These are phyloP conservation scores for Chymomyza amoena DNA, from an alignment of 2,888 invertebrate genomes.

Conservation along the genomic window DNA sequence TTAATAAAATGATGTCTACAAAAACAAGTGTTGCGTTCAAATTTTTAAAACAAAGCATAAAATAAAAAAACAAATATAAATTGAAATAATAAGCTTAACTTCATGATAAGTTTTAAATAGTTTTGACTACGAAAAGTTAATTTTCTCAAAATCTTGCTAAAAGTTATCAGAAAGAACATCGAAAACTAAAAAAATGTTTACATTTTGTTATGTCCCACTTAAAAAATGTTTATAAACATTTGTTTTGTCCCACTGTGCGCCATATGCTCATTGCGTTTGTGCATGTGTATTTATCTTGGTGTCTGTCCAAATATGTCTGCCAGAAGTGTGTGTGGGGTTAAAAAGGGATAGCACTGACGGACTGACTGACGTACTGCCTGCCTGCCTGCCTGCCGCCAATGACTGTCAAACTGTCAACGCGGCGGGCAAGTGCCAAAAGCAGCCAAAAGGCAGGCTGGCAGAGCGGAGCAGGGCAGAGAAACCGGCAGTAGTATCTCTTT, in stretches of 20 bases:
- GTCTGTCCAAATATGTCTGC: background rate
- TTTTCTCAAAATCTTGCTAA: no score
- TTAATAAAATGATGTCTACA: no score
- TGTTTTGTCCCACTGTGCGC: background rate
- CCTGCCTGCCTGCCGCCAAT: constrained; percentile 25
- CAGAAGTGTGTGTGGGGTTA: background rate
- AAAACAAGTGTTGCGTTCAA: no score
- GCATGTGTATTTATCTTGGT: background rate
- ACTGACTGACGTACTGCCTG: background rate
- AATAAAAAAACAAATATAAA: no score
- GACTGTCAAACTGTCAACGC: constrained; percentile 29
- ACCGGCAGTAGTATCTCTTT: constrained; percentile 15
- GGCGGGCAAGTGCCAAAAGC: background rate
- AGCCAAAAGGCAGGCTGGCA: background rate
- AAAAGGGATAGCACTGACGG: background rate
- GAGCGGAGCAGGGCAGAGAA: background rate
- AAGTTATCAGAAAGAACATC: no score
- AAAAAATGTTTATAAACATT: background rate
- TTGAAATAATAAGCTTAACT: no score
- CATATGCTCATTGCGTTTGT: background rate
- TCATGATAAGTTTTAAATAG: no score
- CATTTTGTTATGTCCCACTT: background rate
- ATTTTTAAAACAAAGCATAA: no score
- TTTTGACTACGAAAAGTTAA: no score
- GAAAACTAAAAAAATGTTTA: background rate